phyloP scores from a whole-genome alignment of 1,140 invertebrate species.

The Acromyrmex charruanus region DNA sequence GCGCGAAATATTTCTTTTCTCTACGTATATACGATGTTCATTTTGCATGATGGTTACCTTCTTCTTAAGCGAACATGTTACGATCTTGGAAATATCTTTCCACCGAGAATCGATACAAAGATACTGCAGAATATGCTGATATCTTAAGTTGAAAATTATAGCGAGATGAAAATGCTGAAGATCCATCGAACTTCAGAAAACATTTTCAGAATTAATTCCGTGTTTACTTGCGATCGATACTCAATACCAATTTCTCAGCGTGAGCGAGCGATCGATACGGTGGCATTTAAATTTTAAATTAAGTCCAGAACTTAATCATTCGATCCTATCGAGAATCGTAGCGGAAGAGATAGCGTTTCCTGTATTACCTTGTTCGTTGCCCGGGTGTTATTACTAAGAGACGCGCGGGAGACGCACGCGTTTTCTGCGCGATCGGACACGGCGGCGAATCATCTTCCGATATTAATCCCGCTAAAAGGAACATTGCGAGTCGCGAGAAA shows the following conservation, averaged over 20 bases:
- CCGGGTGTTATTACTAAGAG: constrained; percentile 39
- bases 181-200: neutral
- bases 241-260: neutral
- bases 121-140: neutral
- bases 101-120: neutral
- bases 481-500: constrained; percentile 41
- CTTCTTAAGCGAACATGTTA: neutral
- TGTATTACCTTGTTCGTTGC: constrained; percentile 2
- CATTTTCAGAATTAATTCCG: neutral
- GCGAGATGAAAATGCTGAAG: neutral
- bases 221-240: neutral
- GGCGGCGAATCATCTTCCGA: constrained; percentile 30
- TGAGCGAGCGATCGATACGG: constrained; percentile 1
- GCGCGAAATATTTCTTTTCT: neutral
- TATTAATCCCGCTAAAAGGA: constrained; percentile 57
- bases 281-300: constrained; percentile 55
- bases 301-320: constrained; percentile 30
- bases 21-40: neutral
- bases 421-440: constrained; percentile 40
- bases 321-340: constrained; percentile 39
- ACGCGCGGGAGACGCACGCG: constrained; percentile 12
- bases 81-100: neutral
- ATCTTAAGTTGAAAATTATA: neutral
- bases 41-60: constrained; percentile 10
- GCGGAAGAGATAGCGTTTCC: constrained; percentile 39